Conservation (phyloP, 2,888 invertebrate species). For the Athalia rosae region DNA sequence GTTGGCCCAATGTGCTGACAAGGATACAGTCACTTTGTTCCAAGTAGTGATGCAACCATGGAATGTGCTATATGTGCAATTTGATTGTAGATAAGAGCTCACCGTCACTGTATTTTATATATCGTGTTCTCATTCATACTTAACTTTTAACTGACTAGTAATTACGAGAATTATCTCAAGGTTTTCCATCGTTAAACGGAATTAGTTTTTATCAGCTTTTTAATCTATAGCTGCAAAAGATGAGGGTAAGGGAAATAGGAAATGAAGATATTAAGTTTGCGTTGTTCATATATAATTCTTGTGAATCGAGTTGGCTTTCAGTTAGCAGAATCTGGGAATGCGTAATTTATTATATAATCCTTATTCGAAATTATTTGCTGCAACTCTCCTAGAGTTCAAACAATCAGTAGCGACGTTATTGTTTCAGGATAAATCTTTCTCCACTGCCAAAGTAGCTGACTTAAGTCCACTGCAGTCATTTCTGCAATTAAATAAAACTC, state of each 20-base stretch:
- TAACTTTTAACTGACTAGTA: not conserved
- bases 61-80: conserved; percentile 68
- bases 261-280: not conserved
- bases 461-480: conserved; percentile 68
- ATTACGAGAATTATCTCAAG: conserved; percentile 27
- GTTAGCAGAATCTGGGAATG: not conserved
- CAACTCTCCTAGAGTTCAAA: conserved; percentile 1
- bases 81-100: conserved; percentile 66
- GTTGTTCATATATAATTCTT: not conserved
- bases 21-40: conserved; percentile 61
- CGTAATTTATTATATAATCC: not conserved
- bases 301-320: not conserved
- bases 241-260: not conserved
- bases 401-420: conserved; percentile 21
- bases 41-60: conserved; percentile 68
- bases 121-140: conserved; percentile 31
- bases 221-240: not conserved
- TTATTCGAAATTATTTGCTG: not conserved
- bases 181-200: conserved; percentile 6
- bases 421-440: conserved; percentile 69
- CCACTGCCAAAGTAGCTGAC: conserved; percentile 71
- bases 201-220: not conserved
- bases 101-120: conserved; percentile 24
- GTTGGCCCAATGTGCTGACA: conserved; percentile 61
- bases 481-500: conserved; percentile 68